Percentiles rank a stretch among this genome's conserved stretches.
These are phyloP conservation scores for Drosophila auraria DNA, from an alignment of 1,140 invertebrate species.

Conservation along the genomic window DNA sequence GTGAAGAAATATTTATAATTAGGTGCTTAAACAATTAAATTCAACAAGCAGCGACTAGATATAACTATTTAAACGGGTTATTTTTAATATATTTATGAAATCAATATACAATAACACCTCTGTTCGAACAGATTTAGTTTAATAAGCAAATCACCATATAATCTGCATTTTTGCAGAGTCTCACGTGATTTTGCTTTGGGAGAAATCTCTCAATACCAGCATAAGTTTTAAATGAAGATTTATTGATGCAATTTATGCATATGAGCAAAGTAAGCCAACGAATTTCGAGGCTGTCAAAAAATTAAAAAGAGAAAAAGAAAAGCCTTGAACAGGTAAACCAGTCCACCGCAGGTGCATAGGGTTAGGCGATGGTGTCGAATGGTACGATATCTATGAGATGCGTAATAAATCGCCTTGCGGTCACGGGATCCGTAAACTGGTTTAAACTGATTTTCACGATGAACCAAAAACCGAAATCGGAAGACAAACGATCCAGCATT, in stretches of 20 bases:
- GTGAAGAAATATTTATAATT: background rate
- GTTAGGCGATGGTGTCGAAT: slow-evolving; percentile 21
- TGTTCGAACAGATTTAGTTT: background rate
- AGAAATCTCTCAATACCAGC: background rate
- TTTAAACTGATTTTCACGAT: slow-evolving; percentile 28
- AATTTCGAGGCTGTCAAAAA: slow-evolving; percentile 3
- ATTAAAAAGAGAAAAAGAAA: background rate
- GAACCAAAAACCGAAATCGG: slow-evolving; percentile 17
- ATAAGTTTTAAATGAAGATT: background rate
- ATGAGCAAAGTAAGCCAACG: slow-evolving; percentile 15
- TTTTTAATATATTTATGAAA: no score
- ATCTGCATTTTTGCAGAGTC: slow-evolving; percentile 2
- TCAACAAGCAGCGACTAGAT: background rate
- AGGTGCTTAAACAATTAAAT: background rate
- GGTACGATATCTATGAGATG: slow-evolving; percentile 42
- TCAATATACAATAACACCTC: background rate
- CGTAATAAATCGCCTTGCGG: slow-evolving; percentile 24
- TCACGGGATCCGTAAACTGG: slow-evolving; percentile 35
- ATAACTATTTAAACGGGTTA: background rate
- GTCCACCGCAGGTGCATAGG: slow-evolving; percentile 22
- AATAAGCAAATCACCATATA: background rate
- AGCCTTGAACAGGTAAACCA: slow-evolving; percentile 40
- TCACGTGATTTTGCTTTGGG: slow-evolving; percentile 17
- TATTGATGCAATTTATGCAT: slow-evolving; percentile 24
- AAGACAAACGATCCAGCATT: slow-evolving; percentile 8